phyloP scores from a whole-genome alignment of 2,797 vertebrate species.

The Pangasius mekongensis region DNA sequence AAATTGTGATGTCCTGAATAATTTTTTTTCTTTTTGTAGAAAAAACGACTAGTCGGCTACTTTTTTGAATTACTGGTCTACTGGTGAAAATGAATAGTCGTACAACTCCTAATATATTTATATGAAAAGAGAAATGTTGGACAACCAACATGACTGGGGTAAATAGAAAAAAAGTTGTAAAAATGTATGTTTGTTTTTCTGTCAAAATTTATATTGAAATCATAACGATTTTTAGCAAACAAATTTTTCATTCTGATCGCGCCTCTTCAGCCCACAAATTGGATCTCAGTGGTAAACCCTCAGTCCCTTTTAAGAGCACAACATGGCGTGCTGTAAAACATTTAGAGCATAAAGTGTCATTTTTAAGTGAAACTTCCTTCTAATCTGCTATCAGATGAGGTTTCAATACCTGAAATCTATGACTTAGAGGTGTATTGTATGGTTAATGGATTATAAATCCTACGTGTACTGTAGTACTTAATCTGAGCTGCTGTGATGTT shows the following conservation, averaged over 20 bases:
- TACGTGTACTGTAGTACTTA: background rate
- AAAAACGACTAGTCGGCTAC: too few species aligned
- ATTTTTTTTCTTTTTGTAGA: too few species aligned
- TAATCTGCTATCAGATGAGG: background rate
- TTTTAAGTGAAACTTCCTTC: background rate
- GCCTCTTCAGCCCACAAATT: background rate
- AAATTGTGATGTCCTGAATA: too few species aligned
- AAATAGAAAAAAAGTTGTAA: background rate
- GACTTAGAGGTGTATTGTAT: background rate
- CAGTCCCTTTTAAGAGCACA: background rate
- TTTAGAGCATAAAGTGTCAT: background rate
- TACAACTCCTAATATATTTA: too few species aligned
- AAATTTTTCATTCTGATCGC: background rate
- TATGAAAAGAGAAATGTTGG: background rate
- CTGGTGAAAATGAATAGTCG: background rate
- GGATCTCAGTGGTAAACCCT: background rate
- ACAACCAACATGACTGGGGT: background rate
- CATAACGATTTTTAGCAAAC: background rate
- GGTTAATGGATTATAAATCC: background rate
- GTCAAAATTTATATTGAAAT: background rate
- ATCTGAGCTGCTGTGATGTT: background rate
- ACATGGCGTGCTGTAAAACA: background rate
- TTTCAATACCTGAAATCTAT: background rate
- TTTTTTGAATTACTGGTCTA: background rate
- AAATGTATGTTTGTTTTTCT: background rate